phyloP scores from a whole-genome alignment of 2,113 vertebrate species.

The Sinocyclocheilus grahami region DNA sequence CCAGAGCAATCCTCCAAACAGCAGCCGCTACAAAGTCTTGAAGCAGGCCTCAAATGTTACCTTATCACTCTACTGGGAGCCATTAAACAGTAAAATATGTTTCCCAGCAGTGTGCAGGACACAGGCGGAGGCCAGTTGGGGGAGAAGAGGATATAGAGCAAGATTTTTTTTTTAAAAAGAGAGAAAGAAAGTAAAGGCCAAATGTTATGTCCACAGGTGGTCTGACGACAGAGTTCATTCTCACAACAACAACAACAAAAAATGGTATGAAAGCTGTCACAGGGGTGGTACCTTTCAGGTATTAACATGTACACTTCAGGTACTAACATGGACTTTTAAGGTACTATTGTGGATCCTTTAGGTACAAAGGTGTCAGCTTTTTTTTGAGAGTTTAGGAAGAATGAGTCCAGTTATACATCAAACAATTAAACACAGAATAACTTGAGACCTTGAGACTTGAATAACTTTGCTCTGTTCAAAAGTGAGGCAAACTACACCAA shows the following conservation, averaged over 20 bases:
- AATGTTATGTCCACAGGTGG: constrained; percentile 1
- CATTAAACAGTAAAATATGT: constrained; percentile 49
- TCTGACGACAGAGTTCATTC: neutral
- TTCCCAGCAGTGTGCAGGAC: constrained; percentile 40
- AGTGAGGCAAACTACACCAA: neutral
- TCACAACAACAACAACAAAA: too few species aligned
- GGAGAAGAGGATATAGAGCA: constrained; percentile 3
- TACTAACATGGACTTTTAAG: too few species aligned
- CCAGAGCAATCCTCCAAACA: constrained; percentile 48
- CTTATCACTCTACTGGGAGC: constrained; percentile 48
- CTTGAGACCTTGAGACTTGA: neutral
- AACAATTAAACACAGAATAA: neutral
- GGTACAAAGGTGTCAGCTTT: too few species aligned
- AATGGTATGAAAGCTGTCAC: too few species aligned
- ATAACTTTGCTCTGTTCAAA: neutral
- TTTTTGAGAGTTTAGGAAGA: neutral
- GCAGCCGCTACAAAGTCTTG: constrained; percentile 45
- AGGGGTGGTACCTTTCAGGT: too few species aligned
- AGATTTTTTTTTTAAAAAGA: neutral
- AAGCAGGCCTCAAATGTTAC: constrained; percentile 41
- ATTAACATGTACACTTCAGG: too few species aligned
- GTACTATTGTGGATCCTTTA: too few species aligned
- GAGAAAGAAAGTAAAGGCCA: neutral
- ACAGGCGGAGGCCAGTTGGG: neutral
- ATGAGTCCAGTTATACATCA: neutral